Conservation (phyloP, 2,113 vertebrate genomes). For the crab-eating macaque (Macaca fascicularis) region DNA sequence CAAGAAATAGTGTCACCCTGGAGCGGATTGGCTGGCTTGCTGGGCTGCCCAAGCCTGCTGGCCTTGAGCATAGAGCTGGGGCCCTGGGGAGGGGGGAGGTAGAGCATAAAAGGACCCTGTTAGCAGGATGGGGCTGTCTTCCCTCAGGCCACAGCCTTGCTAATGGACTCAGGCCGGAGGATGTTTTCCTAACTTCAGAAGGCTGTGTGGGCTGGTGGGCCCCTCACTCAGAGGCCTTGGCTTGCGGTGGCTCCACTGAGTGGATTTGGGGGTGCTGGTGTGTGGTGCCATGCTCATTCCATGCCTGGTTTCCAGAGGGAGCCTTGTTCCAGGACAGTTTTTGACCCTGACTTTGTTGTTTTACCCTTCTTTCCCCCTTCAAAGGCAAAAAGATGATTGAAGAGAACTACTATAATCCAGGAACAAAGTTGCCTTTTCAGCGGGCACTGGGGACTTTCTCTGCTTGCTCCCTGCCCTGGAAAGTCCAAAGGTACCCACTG, state of each 20-base stretch:
- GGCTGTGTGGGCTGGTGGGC: not conserved
- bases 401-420: not conserved
- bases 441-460: not conserved
- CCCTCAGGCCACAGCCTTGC: conserved; percentile 68
- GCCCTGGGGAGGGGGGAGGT: not conserved
- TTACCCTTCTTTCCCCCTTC: not conserved
- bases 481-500: too few relatives aligned
- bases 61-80: not conserved
- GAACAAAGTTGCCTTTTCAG: not conserved
- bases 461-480: not conserved
- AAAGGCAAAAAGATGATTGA: not conserved
- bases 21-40: not conserved
- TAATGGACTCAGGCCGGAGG: conserved; percentile 74
- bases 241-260: accelerated
- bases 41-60: accelerated
- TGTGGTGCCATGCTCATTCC: too few relatives aligned
- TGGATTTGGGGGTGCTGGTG: not conserved
- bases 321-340: not conserved
- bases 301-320: not conserved
- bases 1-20: not conserved
- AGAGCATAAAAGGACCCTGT: conserved; percentile 44
- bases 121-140: conserved; percentile 56
- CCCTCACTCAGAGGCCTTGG: not conserved
- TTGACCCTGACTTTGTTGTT: not conserved
- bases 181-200: conserved; percentile 82